phyloP scores from a whole-genome alignment of 2,888 invertebrate genomes.

The Yponomeuta sedellus region DNA sequence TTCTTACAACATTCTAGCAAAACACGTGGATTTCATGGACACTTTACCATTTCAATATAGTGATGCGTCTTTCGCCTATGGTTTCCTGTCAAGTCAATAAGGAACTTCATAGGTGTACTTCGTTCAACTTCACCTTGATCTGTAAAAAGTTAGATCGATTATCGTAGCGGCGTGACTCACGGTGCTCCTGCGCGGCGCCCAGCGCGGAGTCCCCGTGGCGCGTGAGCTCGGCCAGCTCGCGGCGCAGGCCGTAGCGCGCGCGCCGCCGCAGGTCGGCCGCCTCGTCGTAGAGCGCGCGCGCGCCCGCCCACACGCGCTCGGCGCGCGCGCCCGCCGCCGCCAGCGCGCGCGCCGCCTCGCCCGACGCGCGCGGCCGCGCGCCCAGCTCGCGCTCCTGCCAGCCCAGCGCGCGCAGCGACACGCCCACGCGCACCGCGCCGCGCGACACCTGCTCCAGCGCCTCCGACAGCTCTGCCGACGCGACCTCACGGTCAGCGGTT shows the following conservation, averaged over 20 bases:
- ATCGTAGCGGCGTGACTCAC: no score
- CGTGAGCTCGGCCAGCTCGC: constrained; percentile 73
- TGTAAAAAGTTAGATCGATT: no score
- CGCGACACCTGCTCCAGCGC: constrained; percentile 48
- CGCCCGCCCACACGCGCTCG: constrained; percentile 19
- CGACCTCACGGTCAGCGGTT: no score
- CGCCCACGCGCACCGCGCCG: constrained; percentile 54
- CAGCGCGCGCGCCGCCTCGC: constrained; percentile 25
- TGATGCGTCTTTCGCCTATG: no score
- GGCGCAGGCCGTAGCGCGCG: constrained; percentile 65
- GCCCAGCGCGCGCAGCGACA: constrained; percentile 57
- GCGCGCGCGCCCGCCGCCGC: constrained; percentile 19
- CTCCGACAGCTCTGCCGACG: constrained; percentile 37
- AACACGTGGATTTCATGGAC: no score
- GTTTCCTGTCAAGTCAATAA: no score
- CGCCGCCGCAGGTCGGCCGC: constrained; percentile 64
- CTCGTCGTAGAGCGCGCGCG: constrained; percentile 51
- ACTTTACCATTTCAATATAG: no score
- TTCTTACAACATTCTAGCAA: no score
- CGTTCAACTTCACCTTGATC: no score
- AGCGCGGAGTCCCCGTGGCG: constrained; percentile 81
- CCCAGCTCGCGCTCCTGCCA: constrained; percentile 61
- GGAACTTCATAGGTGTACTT: no score
- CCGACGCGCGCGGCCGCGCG: constrained; percentile 36
- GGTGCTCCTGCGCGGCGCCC: constrained; percentile 82